These are phyloP conservation scores for Drosophila novamexicana DNA, from an alignment of 1,140 invertebrate species.

Conservation along the genomic window DNA sequence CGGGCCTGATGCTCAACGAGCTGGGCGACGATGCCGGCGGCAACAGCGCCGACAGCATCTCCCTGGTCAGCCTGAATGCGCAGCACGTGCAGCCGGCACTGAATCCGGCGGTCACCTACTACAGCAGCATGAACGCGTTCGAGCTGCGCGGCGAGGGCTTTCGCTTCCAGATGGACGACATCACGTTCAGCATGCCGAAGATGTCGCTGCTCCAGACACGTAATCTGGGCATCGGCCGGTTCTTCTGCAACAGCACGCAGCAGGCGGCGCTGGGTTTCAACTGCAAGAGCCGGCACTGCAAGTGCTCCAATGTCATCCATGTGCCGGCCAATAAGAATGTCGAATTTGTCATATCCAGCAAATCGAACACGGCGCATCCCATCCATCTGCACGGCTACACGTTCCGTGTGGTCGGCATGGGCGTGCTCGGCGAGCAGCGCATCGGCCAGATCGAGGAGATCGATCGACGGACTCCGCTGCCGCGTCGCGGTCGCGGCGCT, in stretches of 20 bases:
- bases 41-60: slow-evolving; percentile 42
- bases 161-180: slow-evolving; percentile 81
- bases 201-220: slow-evolving; percentile 77
- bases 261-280: slow-evolving; percentile 70
- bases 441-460: slow-evolving; percentile 74
- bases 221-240: slow-evolving; percentile 69
- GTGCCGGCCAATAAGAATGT: slow-evolving; percentile 75
- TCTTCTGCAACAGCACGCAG: slow-evolving; percentile 75
- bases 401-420: slow-evolving; percentile 80
- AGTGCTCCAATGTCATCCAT: slow-evolving; percentile 78
- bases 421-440: slow-evolving; percentile 65
- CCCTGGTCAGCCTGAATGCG: slow-evolving; percentile 58
- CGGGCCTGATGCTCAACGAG: slow-evolving; percentile 63
- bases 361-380: slow-evolving; percentile 70
- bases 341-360: slow-evolving; percentile 74
- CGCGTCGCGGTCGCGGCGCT: slow-evolving; percentile 57
- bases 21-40: slow-evolving; percentile 52
- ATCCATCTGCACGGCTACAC: slow-evolving; percentile 81
- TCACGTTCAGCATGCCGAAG: slow-evolving; percentile 74
- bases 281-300: slow-evolving; percentile 66
- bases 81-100: slow-evolving; percentile 35
- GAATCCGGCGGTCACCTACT: slow-evolving; percentile 53
- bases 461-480: slow-evolving; percentile 57
- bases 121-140: slow-evolving; percentile 74
- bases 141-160: slow-evolving; percentile 56